phyloP scores from a whole-genome alignment of 2,888 invertebrate genomes.

The Elgonia sp. region DNA sequence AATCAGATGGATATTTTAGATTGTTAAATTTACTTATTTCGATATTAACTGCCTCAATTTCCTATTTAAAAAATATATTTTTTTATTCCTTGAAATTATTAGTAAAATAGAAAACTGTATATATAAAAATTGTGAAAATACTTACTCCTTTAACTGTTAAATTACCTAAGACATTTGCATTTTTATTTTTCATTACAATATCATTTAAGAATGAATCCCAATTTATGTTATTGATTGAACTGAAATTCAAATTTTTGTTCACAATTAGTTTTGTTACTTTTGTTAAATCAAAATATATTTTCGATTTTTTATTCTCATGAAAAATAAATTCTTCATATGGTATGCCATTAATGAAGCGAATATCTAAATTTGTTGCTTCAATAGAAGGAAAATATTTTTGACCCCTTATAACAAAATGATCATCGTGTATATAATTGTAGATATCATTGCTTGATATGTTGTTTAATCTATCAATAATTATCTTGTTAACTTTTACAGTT shows the following conservation, averaged over 20 bases:
- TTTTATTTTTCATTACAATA: slow-evolving; percentile 87
- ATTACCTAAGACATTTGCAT: slow-evolving; percentile 85
- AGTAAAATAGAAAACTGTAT: background rate
- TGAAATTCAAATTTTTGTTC: slow-evolving; percentile 75
- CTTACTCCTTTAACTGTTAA: slow-evolving; percentile 87
- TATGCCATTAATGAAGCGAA: slow-evolving; percentile 83
- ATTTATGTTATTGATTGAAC: slow-evolving; percentile 81
- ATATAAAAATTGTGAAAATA: slow-evolving; percentile 7
- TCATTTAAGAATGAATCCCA: slow-evolving; percentile 86
- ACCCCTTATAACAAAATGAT: slow-evolving; percentile 74
- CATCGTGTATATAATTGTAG: slow-evolving; percentile 81
- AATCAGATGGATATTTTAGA: slow-evolving; percentile 88
- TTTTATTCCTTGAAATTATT: background rate
- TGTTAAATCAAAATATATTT: slow-evolving; percentile 79
- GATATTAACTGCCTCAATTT: slow-evolving; percentile 78
- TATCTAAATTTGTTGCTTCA: slow-evolving; percentile 80
- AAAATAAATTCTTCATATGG: slow-evolving; percentile 82
- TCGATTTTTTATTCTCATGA: slow-evolving; percentile 80
- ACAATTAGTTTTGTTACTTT: slow-evolving; percentile 77
- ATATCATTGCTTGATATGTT: slow-evolving; percentile 80
- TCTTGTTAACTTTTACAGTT: slow-evolving; percentile 80
- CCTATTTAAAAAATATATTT: slow-evolving; percentile 17
- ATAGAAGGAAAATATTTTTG: slow-evolving; percentile 79
- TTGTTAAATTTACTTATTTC: slow-evolving; percentile 86
- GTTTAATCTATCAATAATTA: slow-evolving; percentile 83